Evolutionary conservation across 2,888 invertebrate genomes (phyloP).

Genomic region (Mimachlamys varia): DNA sequence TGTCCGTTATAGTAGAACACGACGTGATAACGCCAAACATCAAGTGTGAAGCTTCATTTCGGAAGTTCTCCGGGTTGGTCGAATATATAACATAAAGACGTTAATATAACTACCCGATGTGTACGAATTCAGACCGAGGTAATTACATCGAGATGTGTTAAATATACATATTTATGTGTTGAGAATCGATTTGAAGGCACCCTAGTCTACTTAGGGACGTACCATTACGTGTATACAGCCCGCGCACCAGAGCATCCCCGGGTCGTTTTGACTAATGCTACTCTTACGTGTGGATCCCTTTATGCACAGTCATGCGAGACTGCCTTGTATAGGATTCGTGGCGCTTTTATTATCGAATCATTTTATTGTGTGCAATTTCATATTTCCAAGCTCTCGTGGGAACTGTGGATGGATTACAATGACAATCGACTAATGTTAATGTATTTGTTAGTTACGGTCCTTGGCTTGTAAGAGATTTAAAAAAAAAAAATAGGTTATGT

Average conservation of each 20-base stretch:
- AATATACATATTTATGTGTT: constrained; percentile 13
- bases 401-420: not conserved
- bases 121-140: not conserved
- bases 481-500: constrained; percentile 11
- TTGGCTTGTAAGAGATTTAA: not conserved
- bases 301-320: constrained; percentile 28
- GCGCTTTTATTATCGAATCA: not conserved
- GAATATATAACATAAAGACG: not conserved
- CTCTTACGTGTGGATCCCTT: not conserved
- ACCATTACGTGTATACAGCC: not conserved
- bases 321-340: not conserved
- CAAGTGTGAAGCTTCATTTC: not conserved
- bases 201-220: not conserved
- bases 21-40: not conserved
- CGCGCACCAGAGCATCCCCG: not conserved
- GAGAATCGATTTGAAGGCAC: not conserved
- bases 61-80: not conserved
- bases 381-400: not conserved
- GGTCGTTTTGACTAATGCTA: not conserved
- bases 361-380: not conserved
- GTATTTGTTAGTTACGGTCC: not conserved
- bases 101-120: not conserved
- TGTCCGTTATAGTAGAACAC: too few species aligned
- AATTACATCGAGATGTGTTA: not conserved
- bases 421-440: not conserved